Evolutionary conservation across 1,140 invertebrate species (phyloP).

Genomic region (Tetramorium simillimum): DNA sequence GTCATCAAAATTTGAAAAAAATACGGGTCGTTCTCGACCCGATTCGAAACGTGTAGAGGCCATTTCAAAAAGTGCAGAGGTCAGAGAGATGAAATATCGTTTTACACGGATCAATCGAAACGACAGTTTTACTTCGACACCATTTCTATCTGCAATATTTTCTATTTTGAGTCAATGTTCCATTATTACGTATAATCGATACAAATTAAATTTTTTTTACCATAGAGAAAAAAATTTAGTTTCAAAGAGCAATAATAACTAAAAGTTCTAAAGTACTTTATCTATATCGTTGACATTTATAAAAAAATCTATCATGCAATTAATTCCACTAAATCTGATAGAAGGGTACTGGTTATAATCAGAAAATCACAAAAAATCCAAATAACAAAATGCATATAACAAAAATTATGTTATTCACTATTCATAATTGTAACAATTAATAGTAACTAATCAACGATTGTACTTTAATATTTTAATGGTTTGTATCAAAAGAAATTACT

Average conservation of each 20-base stretch:
- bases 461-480: background rate
- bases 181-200: background rate
- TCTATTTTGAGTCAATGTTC: background rate
- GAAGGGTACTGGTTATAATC: background rate
- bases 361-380: background rate
- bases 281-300: background rate
- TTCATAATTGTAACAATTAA: background rate
- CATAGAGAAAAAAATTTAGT: background rate
- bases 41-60: background rate
- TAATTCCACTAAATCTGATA: background rate
- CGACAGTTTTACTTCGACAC: conserved; percentile 34
- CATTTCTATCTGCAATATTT: conserved; percentile 21
- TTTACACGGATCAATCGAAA: conserved; percentile 15
- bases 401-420: background rate
- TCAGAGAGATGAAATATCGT: conserved; percentile 18
- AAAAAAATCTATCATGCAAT: background rate
- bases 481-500: background rate
- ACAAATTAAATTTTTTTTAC: background rate
- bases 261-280: background rate
- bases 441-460: background rate
- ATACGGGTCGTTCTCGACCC: background rate
- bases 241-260: background rate
- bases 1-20: background rate
- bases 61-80: conserved; percentile 30
- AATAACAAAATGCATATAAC: background rate